Evolutionary conservation across 2,888 invertebrate genomes (phyloP).

Genomic region (Acleris laterana): DNA sequence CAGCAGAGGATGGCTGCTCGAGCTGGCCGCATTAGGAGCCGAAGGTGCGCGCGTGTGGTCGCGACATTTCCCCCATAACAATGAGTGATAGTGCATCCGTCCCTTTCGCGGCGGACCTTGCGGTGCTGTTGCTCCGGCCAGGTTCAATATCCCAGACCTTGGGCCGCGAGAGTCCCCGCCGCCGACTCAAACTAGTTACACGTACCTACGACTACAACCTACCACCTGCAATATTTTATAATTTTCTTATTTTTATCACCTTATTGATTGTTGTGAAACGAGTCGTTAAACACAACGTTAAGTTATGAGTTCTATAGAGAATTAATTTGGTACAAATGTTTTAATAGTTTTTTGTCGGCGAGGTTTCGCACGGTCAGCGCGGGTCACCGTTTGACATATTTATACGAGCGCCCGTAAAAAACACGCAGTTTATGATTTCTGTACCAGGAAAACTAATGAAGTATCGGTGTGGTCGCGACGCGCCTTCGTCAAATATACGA

Average conservation of each 20-base stretch:
- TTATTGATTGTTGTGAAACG: constrained; percentile 55
- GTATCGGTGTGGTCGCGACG: constrained; percentile 73
- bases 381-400: constrained; percentile 71
- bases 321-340: constrained; percentile 58
- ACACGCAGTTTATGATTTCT: constrained; percentile 72
- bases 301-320: constrained; percentile 46
- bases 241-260: constrained; percentile 68
- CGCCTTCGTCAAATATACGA: constrained; percentile 73
- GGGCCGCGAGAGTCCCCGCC: constrained; percentile 68
- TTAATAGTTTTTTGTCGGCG: constrained; percentile 56
- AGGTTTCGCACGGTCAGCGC: constrained; percentile 43
- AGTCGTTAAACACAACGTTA: constrained; percentile 41
- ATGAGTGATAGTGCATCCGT: constrained; percentile 80
- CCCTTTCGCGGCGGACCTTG: constrained; percentile 76
- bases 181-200: constrained; percentile 76
- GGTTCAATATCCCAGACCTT: constrained; percentile 84
- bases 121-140: constrained; percentile 76
- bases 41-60: constrained; percentile 72
- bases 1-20: constrained; percentile 58
- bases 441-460: constrained; percentile 81
- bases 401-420: constrained; percentile 67
- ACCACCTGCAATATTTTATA: constrained; percentile 72
- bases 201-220: constrained; percentile 48
- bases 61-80: constrained; percentile 80
- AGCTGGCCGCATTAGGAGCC: constrained; percentile 71